These are phyloP conservation scores for Ctena decussata DNA, from an alignment of 2,888 invertebrate genomes.

Conservation along the genomic window DNA sequence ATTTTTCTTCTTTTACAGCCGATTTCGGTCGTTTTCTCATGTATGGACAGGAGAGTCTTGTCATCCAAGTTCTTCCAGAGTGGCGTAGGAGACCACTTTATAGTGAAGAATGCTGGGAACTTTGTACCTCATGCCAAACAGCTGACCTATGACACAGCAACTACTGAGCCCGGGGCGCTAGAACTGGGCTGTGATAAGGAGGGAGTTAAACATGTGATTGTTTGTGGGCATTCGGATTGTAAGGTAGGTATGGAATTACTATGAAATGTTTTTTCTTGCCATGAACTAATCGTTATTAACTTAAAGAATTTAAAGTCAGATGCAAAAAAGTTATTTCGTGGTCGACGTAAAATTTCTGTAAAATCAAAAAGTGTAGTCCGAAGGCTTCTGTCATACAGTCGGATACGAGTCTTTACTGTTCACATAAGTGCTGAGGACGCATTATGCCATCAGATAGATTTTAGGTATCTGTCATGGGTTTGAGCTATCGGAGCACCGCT, in stretches of 20 bases:
- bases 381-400: too few species aligned
- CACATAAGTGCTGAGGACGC: too few species aligned
- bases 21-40: slow-evolving; percentile 98
- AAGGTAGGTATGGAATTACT: slow-evolving; percentile 90
- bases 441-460: too few species aligned
- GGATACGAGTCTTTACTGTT: too few species aligned
- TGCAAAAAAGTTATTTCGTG: too few species aligned
- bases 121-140: slow-evolving; percentile 96
- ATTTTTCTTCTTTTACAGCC: slow-evolving; percentile 91
- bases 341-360: too few species aligned
- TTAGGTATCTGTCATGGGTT: too few species aligned
- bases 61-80: slow-evolving; percentile 98
- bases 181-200: slow-evolving; percentile 97
- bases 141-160: slow-evolving; percentile 94
- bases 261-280: too few species aligned
- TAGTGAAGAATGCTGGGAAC: slow-evolving; percentile 98
- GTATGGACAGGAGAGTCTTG: slow-evolving; percentile 99
- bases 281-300: too few species aligned
- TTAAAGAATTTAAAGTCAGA: too few species aligned
- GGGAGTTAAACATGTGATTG: slow-evolving; percentile 96
- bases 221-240: slow-evolving; percentile 99
- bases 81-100: slow-evolving; percentile 99
- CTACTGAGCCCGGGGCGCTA: slow-evolving; percentile 98
- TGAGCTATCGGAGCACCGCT: too few species aligned
- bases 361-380: too few species aligned